Percentiles rank a stretch among this genome's conserved stretches.
These are phyloP conservation scores for Catharus fuscescens DNA, from an alignment of 2,113 vertebrate species.

Conservation along the genomic window DNA sequence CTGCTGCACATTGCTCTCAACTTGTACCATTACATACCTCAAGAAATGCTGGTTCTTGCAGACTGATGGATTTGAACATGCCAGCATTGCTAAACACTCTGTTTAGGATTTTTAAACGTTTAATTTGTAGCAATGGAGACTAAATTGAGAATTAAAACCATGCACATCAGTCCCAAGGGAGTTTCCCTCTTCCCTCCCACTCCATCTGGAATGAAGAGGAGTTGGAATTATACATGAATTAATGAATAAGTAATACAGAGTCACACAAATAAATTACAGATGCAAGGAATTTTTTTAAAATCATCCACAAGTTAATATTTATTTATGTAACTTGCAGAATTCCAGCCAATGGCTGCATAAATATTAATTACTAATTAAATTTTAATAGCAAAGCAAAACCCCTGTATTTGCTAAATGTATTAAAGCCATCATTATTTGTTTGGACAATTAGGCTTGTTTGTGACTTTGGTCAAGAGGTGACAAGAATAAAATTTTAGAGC, in stretches of 20 bases:
- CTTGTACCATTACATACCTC: neutral
- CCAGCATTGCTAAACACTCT: neutral
- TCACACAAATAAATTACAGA: conserved; percentile 45
- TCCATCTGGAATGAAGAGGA: conserved; percentile 60
- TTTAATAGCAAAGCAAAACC: conserved; percentile 60
- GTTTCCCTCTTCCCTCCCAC: neutral
- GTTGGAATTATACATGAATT: conserved; percentile 51
- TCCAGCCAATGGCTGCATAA: conserved; percentile 65
- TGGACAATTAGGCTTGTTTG: conserved; percentile 19
- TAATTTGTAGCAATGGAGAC: conserved; percentile 36
- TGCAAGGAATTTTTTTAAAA: neutral
- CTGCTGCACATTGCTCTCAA: neutral
- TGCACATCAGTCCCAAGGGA: conserved; percentile 17
- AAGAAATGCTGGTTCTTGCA: neutral
- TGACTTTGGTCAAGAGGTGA: neutral
- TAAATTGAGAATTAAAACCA: conserved; percentile 59
- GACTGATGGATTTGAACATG: neutral
- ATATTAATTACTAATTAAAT: conserved; percentile 79
- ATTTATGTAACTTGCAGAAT: conserved; percentile 70
- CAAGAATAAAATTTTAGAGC: neutral
- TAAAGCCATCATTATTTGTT: conserved; percentile 24
- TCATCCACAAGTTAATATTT: conserved; percentile 72
- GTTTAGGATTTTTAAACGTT: conserved; percentile 53
- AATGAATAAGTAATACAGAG: conserved; percentile 64
- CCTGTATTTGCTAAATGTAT: conserved; percentile 28